Base-by-base conservation (phyloP, 2,113 vertebrate species). In the Bubalus kerabau region DNA sequence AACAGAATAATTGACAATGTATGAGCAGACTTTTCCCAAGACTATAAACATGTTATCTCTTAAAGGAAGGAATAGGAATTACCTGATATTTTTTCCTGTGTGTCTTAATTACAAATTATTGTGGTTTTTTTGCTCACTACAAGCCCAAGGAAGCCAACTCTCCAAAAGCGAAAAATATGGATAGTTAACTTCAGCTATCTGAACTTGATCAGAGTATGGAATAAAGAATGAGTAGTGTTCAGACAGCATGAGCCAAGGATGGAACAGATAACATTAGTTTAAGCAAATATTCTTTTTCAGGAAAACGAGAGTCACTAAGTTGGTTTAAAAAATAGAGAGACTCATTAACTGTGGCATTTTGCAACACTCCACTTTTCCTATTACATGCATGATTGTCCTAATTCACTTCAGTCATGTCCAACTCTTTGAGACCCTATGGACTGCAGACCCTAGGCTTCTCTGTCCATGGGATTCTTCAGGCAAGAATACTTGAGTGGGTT, bases 331-430 rank as follows among this genome's bases (percentile, higher is more conserved):
- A 82, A 40, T 19, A 43, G 43, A 87, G 10, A 78, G 7, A 82
- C 2, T 59, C 2, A 1, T 28, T n/a, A 21, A 43, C 7, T 46
- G n/a, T 48, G 59, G 3, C 14, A 50, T 82, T 87, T 87, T 52
- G 16, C 16, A 52, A 3, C 21, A 87, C 17, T 8, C 7, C 4
- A 24, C 1, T 78, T 54, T 87, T 78, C 13, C 26, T 71, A 36
- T 71, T 71, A 71, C 1, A 0, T 0, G 0, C 19, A 36, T 71
- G 2, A 71, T 23, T 40, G 67, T 71, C 21, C 67, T 71, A 40
- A 6, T 40, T 71, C 19, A 40, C n/a, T 40, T 6, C 2, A 71
- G 6, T 6, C n/a, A 36, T 36, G n/a, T 6, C 64, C 17, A 36
- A 71, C n/a, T 71, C 9, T 71, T 36, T 36, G n/a, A 36, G 4